Evolutionary conservation across 2,888 invertebrate species (phyloP), one percentile per base, ranked within the genome.

Genomic region (Noctua fimbriata): DNA sequence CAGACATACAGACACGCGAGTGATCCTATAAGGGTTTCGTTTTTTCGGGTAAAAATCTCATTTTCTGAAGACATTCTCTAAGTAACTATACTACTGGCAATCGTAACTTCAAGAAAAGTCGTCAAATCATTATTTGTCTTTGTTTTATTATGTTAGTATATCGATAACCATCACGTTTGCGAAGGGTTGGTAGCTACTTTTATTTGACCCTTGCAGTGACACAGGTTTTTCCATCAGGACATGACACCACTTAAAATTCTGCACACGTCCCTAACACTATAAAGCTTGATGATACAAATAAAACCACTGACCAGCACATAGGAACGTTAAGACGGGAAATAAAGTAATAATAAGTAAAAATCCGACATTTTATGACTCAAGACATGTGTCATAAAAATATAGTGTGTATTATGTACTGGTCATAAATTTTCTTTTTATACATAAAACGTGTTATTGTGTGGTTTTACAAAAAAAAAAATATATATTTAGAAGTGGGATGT

Each of bases 241-340:
- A 52, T 24, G 0, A 0, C 32, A 32, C 24, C 18, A 71, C 76
- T 76, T 85, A 66, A 60, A 73, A 73, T 82, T 71, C 41, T 67
- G 66, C 86, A 67, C 70, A 65, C 73, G 47, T 41, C 6, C n/a
- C 47, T 32, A 60, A 28, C 16, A 10, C 41, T 44, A 73, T 32
- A 83, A 49, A 79, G 58, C 41, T 75, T 79, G 73, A 76, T 49
- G 52, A 47, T 44, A 24, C 24, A 73, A 72, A 87, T 87, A 89
- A 89, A 88, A 78, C 55, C 63, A 85, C 58, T 89, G 81, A 77
- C 66, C 87, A 72, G 36, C 52, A 78, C 36, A 63, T 10, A 66
- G 36, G 2, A 69, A 83, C 67, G 73, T 83, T 78, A 87, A 69
- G 78, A 74, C 47, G 69, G 82, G 49, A 78, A 75, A 82, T 76